Percentiles rank a stretch among this genome's conserved stretches.
These are phyloP conservation scores for Danio jaintianensis DNA, from an alignment of 2,797 vertebrate species.

Conservation along the genomic window DNA sequence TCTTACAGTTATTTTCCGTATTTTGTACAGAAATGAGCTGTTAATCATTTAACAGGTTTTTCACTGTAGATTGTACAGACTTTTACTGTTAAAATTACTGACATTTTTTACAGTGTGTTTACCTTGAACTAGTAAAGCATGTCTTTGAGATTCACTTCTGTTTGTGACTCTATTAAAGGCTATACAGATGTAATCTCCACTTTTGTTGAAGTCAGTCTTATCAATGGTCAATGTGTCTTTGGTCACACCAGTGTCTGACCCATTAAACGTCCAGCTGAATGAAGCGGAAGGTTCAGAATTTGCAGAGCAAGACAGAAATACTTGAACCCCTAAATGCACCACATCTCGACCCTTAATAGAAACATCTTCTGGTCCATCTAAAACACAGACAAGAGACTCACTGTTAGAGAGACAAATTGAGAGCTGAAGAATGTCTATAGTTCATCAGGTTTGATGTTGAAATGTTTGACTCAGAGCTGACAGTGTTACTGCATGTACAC, in stretches of 20 bases:
- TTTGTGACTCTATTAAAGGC: background rate
- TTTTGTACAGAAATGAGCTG: too few species aligned
- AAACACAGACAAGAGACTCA: slow-evolving; percentile 39
- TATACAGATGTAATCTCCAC: background rate
- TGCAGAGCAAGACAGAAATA: slow-evolving; percentile 60
- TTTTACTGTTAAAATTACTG: too few species aligned
- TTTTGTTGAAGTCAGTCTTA: rapidly evolving
- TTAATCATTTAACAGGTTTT: too few species aligned
- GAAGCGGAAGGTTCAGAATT: slow-evolving; percentile 53
- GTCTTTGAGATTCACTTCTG: rapidly evolving
- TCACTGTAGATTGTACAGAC: too few species aligned
- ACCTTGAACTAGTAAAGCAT: slow-evolving; percentile 59
- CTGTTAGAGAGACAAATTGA: background rate
- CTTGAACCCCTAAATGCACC: background rate
- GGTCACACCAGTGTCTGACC: background rate
- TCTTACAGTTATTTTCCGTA: too few species aligned
- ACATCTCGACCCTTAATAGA: slow-evolving; percentile 40
- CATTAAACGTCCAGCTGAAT: slow-evolving; percentile 65
- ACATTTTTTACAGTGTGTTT: too few species aligned
- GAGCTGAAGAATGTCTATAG: background rate
- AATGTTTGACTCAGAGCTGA: slow-evolving; percentile 13
- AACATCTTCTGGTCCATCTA: slow-evolving; percentile 71
- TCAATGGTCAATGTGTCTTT: slow-evolving; percentile 28
- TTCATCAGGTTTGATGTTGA: background rate
- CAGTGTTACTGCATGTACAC: slow-evolving; percentile 62